phyloP scores from a whole-genome alignment of 2,113 vertebrate species.

The Reinhardtius hippoglossoides region DNA sequence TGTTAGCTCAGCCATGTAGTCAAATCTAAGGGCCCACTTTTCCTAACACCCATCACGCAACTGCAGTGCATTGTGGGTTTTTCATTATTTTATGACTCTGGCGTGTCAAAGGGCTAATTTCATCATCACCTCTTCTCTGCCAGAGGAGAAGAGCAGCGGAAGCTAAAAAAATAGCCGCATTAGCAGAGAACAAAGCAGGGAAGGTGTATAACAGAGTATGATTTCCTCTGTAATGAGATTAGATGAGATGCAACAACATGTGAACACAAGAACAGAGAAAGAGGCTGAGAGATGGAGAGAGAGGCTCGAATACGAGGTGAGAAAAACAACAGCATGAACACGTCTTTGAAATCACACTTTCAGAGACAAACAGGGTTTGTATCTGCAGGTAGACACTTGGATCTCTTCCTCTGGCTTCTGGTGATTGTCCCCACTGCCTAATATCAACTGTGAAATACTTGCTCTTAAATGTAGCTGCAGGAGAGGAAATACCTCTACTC shows the following conservation, averaged over 20 bases:
- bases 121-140: constrained; percentile 31
- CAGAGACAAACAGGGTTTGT: background rate
- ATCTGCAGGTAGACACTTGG: constrained; percentile 6
- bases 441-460: constrained; percentile 36
- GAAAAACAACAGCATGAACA: constrained; percentile 2
- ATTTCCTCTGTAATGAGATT: constrained; percentile 41
- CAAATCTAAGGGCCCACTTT: background rate
- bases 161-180: constrained; percentile 13
- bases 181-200: constrained; percentile 27
- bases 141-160: constrained; percentile 12
- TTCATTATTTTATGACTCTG: constrained; percentile 53
- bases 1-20: constrained; percentile 31
- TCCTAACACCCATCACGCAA: constrained; percentile 25
- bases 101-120: constrained; percentile 45
- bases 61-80: constrained; percentile 36
- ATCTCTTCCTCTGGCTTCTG: constrained; percentile 1
- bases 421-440: constrained; percentile 32
- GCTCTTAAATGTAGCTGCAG: constrained; percentile 41
- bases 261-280: background rate
- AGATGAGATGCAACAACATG: constrained; percentile 26
- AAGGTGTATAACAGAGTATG: constrained; percentile 41
- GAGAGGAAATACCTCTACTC: constrained; percentile 32
- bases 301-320: background rate
- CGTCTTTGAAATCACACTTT: background rate
- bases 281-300: background rate